Conservation (phyloP, 2,797 vertebrate species). For the Liparis tanakae region DNA sequence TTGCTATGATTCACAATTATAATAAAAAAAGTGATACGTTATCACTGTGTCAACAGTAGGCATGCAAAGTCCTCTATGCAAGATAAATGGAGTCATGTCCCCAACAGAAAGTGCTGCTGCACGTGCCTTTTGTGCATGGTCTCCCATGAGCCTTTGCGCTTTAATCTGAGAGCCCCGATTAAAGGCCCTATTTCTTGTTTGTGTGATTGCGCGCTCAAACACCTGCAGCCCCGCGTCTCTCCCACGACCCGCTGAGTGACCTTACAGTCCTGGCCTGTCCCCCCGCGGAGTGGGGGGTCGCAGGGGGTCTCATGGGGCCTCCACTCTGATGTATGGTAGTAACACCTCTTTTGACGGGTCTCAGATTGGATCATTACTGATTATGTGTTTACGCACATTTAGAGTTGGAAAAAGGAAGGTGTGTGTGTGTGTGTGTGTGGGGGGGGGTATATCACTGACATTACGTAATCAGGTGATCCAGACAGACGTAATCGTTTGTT, state of each 20-base stretch:
- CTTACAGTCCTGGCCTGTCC: slow-evolving; percentile 48
- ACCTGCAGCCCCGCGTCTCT: slow-evolving; percentile 41
- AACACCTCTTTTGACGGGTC: slow-evolving; percentile 39
- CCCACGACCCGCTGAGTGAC: slow-evolving; percentile 21
- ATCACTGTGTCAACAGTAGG: slow-evolving; percentile 9
- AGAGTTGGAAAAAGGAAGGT: too few species aligned
- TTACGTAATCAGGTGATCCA: slow-evolving; percentile 61
- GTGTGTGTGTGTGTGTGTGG: not conserved
- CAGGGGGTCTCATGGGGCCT: not conserved
- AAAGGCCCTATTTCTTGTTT: not conserved
- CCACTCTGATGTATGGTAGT: slow-evolving; percentile 56
- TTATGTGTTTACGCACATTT: slow-evolving; percentile 9
- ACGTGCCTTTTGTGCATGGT: too few species aligned
- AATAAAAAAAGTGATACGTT: slow-evolving; percentile 24
- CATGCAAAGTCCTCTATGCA: not conserved
- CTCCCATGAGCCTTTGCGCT: not conserved
- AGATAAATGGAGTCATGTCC: not conserved
- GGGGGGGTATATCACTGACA: slow-evolving; percentile 54
- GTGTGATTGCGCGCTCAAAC: not conserved
- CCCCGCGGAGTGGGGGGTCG: slow-evolving; percentile 30
- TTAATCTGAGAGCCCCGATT: not conserved
- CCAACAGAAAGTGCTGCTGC: not conserved
- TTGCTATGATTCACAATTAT: slow-evolving; percentile 18
- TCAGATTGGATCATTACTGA: slow-evolving; percentile 57
- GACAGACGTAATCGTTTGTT: slow-evolving; percentile 35